Evolutionary conservation across 2,888 invertebrate species (phyloP).

Genomic region (Rhodophaea formosa): DNA sequence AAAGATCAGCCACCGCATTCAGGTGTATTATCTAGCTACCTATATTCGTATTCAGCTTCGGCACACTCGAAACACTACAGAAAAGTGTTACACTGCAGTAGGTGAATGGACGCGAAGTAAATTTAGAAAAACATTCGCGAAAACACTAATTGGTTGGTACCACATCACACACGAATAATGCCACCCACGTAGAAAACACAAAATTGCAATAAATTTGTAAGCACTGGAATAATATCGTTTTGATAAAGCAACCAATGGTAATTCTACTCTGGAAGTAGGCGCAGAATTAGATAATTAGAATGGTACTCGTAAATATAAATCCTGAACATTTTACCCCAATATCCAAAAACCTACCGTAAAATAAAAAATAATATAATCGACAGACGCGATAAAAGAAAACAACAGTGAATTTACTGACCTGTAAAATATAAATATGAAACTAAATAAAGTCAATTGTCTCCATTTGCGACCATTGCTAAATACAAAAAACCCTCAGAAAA

Average conservation of each 20-base stretch:
- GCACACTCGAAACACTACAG: slow-evolving; percentile 37
- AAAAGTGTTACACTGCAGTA: slow-evolving; percentile 39
- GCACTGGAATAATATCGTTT: neutral
- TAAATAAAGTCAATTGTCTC: slow-evolving; percentile 6
- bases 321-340: neutral
- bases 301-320: neutral
- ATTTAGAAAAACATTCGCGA: slow-evolving; percentile 35
- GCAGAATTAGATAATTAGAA: slow-evolving; percentile 8
- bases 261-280: slow-evolving; percentile 5
- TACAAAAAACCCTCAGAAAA: slow-evolving; percentile 6
- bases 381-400: neutral
- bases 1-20: neutral
- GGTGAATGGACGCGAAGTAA: slow-evolving; percentile 36
- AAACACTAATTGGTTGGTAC: neutral
- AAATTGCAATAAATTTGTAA: neutral
- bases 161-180: slow-evolving; percentile 3
- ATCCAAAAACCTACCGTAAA: neutral
- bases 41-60: slow-evolving; percentile 39
- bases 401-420: slow-evolving; percentile 11
- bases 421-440: neutral
- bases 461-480: slow-evolving; percentile 16
- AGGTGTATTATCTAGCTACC: slow-evolving; percentile 23
- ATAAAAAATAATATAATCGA: neutral
- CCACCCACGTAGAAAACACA: slow-evolving; percentile 2
- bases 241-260: neutral